Evolutionary conservation across 92 coral and sea anemone genomes (phyloP).

Genomic region (Anthopleura xanthogrammica): DNA sequence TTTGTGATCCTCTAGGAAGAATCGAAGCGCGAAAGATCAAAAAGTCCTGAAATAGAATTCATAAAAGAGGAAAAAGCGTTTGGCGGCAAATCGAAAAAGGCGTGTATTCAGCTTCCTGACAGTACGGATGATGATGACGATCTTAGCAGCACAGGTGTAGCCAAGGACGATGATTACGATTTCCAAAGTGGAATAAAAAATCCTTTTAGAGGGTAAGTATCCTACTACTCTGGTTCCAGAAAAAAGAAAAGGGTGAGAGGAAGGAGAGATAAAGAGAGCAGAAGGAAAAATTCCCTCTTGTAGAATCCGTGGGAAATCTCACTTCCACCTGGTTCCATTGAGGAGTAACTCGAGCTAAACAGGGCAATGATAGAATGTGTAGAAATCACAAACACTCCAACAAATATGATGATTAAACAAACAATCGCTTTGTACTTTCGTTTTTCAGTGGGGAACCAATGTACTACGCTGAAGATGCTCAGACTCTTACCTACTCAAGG

Average conservation of each 20-base stretch:
- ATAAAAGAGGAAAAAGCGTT: neutral
- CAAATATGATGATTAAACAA: neutral
- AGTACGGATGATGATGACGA: slow-evolving; percentile 9
- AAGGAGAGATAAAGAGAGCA: no score
- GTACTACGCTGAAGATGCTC: neutral
- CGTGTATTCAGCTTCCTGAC: neutral
- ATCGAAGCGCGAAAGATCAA: neutral
- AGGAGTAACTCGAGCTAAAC: no score
- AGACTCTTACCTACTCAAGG: slow-evolving; percentile 42
- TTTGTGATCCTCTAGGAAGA: neutral
- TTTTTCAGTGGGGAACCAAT: neutral
- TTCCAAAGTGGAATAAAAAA: neutral
- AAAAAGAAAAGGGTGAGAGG: neutral
- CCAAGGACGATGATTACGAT: slow-evolving; percentile 15
- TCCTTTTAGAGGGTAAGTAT: neutral
- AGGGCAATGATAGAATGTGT: no score
- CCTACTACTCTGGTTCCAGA: no score
- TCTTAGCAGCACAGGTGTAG: no score
- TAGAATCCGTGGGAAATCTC: no score
- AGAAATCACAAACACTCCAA: no score
- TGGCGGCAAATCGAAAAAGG: slow-evolving; percentile 5
- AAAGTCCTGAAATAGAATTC: neutral
- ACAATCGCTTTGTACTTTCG: neutral
- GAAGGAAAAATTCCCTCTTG: no score
- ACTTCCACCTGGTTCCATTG: no score